These are phyloP conservation scores for Lepidocolaptes lacrymiger DNA, from an alignment of 2,797 vertebrate species.

Conservation along the genomic window DNA sequence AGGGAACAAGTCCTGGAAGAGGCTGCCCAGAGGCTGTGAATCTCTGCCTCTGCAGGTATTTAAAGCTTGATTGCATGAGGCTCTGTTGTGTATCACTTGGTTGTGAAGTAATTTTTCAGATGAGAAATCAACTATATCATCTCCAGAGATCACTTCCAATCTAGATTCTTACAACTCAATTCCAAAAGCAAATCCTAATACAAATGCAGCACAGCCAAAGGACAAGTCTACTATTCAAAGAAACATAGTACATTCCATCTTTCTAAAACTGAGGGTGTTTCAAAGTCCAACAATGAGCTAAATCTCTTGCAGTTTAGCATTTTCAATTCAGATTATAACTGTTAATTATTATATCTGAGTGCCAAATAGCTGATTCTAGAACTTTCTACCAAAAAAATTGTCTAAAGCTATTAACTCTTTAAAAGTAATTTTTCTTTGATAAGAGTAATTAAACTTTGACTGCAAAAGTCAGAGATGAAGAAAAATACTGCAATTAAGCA, in stretches of 20 bases:
- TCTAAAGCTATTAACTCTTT: background rate
- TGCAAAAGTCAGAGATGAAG: background rate
- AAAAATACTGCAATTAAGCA: background rate
- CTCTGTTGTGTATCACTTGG: background rate
- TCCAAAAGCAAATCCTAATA: background rate
- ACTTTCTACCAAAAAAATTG: background rate
- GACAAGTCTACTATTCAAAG: background rate
- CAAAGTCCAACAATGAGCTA: background rate
- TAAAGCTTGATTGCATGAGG: background rate
- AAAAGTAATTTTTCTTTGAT: background rate
- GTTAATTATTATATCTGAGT: background rate
- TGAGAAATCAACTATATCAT: background rate
- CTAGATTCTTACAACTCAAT: background rate
- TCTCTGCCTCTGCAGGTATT: background rate
- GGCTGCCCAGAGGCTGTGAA: background rate
- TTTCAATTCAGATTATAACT: background rate
- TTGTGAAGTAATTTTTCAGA: background rate
- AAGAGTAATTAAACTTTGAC: background rate
- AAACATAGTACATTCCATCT: background rate
- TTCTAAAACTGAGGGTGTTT: background rate
- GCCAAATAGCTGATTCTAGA: background rate
- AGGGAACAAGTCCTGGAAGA: background rate
- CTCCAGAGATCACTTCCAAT: background rate
- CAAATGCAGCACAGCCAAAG: background rate
- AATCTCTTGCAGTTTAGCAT: background rate